Evolutionary conservation across 2,797 vertebrate genomes (phyloP).

Genomic region (Melanotaenia nigrans): DNA sequence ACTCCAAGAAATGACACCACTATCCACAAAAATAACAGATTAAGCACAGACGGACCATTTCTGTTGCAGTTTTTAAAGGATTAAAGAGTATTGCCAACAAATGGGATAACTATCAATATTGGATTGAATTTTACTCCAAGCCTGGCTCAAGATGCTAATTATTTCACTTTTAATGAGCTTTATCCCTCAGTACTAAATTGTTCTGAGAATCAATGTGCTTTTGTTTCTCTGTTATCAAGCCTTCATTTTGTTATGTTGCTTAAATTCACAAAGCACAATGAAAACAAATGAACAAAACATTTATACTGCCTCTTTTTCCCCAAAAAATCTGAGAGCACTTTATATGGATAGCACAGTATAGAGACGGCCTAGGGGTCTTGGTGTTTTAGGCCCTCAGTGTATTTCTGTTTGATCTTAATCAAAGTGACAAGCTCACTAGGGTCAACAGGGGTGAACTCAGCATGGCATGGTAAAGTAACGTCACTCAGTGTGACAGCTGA

Average conservation of each 20-base stretch:
- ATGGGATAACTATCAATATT: conserved; percentile 22
- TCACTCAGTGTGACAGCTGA: conserved; percentile 42
- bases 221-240: background rate
- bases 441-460: conserved; percentile 40
- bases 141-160: background rate
- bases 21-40: too few species aligned
- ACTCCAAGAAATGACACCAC: too few species aligned
- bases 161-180: background rate
- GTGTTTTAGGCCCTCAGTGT: conserved; percentile 29
- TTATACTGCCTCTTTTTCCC: conserved; percentile 27
- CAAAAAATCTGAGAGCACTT: conserved; percentile 26
- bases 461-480: conserved; percentile 30
- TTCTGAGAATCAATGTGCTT: conserved; percentile 7
- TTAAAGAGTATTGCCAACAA: background rate
- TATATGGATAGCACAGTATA: conserved; percentile 37
- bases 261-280: background rate
- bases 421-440: conserved; percentile 53
- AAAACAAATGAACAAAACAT: background rate
- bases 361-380: conserved; percentile 28
- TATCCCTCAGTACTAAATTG: background rate
- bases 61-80: too few species aligned
- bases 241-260: conserved; percentile 6
- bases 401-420: conserved; percentile 59
- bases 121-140: conserved; percentile 16
- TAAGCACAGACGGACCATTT: too few species aligned